These are phyloP conservation scores for Drusus annulatus DNA, from an alignment of 1,140 invertebrate species.

Conservation along the genomic window DNA sequence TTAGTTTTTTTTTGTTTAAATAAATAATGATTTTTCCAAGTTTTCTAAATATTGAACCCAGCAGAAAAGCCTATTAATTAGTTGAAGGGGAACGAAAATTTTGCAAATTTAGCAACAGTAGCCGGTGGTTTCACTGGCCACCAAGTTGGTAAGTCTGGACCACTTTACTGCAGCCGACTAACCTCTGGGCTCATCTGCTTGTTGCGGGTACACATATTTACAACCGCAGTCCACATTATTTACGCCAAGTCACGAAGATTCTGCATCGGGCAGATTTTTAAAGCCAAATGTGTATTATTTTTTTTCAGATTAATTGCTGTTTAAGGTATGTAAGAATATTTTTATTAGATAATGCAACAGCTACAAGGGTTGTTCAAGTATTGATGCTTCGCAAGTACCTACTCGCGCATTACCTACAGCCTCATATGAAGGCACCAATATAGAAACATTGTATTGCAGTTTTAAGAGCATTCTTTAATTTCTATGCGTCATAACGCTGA, in stretches of 20 bases:
- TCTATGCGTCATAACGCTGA: constrained; percentile 50
- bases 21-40: too few relatives aligned
- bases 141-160: constrained; percentile 3
- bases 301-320: neutral
- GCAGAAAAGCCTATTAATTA: too few relatives aligned
- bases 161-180: neutral
- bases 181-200: constrained; percentile 6
- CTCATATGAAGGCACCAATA: neutral
- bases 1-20: too few relatives aligned
- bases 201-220: neutral
- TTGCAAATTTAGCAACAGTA: too few relatives aligned
- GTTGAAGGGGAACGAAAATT: too few relatives aligned
- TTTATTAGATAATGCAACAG: neutral
- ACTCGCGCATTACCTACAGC: neutral
- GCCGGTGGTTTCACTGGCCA: neutral
- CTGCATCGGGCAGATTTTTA: neutral
- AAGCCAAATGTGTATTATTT: neutral
- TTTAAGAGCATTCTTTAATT: constrained; percentile 47
- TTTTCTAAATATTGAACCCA: too few relatives aligned
- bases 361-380: too few relatives aligned
- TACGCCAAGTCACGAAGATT: neutral
- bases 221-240: constrained; percentile 5
- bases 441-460: constrained; percentile 25
- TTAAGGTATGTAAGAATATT: neutral
- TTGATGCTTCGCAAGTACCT: neutral